phyloP scores from a whole-genome alignment of 2,888 invertebrate genomes.

The Pollenia amentaria region DNA sequence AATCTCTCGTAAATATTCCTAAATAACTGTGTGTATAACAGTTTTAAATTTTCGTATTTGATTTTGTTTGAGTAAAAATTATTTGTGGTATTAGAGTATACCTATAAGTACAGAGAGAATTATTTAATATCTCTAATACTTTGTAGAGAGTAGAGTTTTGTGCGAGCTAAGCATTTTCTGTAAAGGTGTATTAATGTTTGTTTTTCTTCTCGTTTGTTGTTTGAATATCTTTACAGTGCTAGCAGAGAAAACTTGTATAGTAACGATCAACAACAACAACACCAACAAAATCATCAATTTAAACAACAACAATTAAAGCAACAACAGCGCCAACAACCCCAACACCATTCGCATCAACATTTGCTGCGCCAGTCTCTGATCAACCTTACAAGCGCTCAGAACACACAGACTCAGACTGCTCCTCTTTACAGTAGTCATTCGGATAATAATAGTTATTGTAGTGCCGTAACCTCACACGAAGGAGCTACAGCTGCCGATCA shows the following conservation, averaged over 20 bases:
- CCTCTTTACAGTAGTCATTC: slow-evolving; percentile 66
- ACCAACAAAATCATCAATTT: slow-evolving; percentile 77
- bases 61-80: slow-evolving; percentile 44
- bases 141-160: slow-evolving; percentile 49
- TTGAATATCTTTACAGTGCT: slow-evolving; percentile 79
- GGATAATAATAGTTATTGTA: slow-evolving; percentile 73
- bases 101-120: slow-evolving; percentile 1
- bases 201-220: slow-evolving; percentile 74
- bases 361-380: slow-evolving; percentile 84
- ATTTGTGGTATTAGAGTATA: slow-evolving; percentile 12
- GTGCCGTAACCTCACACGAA: slow-evolving; percentile 71
- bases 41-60: slow-evolving; percentile 8
- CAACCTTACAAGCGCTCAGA: slow-evolving; percentile 84
- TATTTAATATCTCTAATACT: slow-evolving; percentile 11
- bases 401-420: slow-evolving; percentile 74
- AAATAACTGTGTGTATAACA: not conserved
- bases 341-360: slow-evolving; percentile 81
- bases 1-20: slow-evolving; percentile 17
- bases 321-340: slow-evolving; percentile 78
- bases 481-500: slow-evolving; percentile 54
- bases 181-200: slow-evolving; percentile 75
- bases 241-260: slow-evolving; percentile 84
- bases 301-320: slow-evolving; percentile 77
- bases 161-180: slow-evolving; percentile 21
- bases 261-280: slow-evolving; percentile 78